Conservation (phyloP, 2,113 vertebrate species). For the Tinamus guttatus region DNA sequence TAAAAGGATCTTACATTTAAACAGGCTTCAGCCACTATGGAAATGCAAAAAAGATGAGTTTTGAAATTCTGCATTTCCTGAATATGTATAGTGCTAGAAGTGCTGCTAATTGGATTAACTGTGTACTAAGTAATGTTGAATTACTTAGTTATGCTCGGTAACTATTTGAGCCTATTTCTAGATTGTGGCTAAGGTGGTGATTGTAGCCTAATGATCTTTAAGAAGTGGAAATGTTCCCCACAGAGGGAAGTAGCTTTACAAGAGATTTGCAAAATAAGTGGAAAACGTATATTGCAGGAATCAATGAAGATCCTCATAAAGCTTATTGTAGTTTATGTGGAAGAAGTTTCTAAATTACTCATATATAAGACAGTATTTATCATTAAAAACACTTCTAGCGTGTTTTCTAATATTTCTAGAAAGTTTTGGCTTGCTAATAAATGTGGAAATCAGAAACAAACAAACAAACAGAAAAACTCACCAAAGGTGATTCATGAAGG, state of each 20-base stretch:
- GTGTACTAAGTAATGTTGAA: background rate
- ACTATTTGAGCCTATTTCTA: background rate
- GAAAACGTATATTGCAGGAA: background rate
- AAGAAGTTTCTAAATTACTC: conserved; percentile 17
- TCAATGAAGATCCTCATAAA: conserved; percentile 7
- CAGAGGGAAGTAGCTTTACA: background rate
- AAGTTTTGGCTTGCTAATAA: background rate
- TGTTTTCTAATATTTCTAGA: background rate
- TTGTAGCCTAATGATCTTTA: background rate
- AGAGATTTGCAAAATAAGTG: background rate
- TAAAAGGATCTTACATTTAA: background rate
- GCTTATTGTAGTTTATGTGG: background rate
- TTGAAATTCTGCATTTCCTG: background rate
- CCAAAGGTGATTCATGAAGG: background rate
- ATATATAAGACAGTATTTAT: background rate
- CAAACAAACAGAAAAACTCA: background rate
- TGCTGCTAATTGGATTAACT: background rate
- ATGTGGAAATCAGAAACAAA: background rate
- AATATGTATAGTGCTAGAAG: background rate
- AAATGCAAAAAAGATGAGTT: background rate
- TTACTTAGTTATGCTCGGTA: background rate
- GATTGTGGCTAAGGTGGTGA: background rate
- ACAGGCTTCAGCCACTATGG: background rate
- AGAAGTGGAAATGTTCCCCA: background rate
- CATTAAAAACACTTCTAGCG: background rate